These are phyloP conservation scores for Campylomormyrus tamandua DNA, from an alignment of 2,113 vertebrate species.

Conservation along the genomic window DNA sequence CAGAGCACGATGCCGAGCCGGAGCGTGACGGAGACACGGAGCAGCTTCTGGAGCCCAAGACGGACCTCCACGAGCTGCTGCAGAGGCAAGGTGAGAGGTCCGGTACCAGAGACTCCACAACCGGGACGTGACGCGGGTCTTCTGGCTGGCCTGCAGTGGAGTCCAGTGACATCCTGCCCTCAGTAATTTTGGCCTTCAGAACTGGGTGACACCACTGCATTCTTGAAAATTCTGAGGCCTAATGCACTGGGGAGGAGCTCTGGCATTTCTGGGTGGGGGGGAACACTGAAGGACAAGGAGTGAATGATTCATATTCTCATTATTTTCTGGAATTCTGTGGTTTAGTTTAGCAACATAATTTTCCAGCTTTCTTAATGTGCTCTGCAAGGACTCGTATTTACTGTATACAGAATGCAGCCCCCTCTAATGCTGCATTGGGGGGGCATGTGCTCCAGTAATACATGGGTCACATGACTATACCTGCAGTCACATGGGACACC, in stretches of 20 bases:
- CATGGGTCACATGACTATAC: constrained; percentile 21
- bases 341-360: not conserved
- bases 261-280: not conserved
- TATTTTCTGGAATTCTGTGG: not conserved
- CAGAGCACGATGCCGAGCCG: constrained; percentile 47
- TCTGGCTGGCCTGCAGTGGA: not conserved
- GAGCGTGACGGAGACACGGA: constrained; percentile 60
- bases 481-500: not conserved
- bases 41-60: constrained; percentile 60
- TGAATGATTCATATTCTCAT: not conserved
- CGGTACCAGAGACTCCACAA: not conserved
- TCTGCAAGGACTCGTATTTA: not conserved
- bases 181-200: not conserved
- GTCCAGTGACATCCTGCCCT: not conserved
- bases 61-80: constrained; percentile 78
- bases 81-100: constrained; percentile 70
- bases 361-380: not conserved
- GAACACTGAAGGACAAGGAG: not conserved
- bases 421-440: not conserved
- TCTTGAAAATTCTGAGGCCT: not conserved
- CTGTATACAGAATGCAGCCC: not conserved
- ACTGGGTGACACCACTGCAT: not conserved
- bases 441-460: constrained; percentile 5
- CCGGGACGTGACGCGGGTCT: not conserved
- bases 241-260: not conserved